Base-by-base conservation (phyloP, 2,113 vertebrate genomes). In the Physeter macrocephalus region DNA sequence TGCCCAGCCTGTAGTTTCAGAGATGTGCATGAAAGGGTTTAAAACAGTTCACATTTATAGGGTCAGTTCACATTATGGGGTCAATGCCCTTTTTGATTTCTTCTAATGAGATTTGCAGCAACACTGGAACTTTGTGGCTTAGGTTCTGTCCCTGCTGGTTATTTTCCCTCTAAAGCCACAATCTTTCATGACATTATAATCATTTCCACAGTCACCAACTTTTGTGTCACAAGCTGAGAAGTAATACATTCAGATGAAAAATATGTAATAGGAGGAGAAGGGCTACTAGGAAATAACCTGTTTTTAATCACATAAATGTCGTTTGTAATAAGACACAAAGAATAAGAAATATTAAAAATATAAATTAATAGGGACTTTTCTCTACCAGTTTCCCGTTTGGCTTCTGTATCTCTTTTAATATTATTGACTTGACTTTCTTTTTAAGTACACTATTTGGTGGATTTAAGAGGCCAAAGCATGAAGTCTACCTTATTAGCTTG, bases 131-230 rank as follows among this genome's bases (percentile, higher is more conserved):
- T 34, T 96, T 49, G n/a, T 92, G 62, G 94, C 29, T 89, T 77
- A 25, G 31, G 4, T 31, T 94, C 39, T 97, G 34, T 54, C 66
- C 75, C 62, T 57, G 0, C 36, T 66, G 62, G 34, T 90, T 94
- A 31, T 96, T 97, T 97, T 75, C 84, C 90, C 92, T 90, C 84
- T 88, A 61, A 62, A 94, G 71, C 69, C 39, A 39, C 0, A 6
- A 20, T 41, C 81, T 34, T 95, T 36, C 69, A 61, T 41, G 93
- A 66, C 89, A 96, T 52, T 97, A 96, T 84, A 93, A 91, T 82
- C 67, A 94, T 75, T 97, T 95, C 95, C 96, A 96, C 91, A 98
- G 97, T 93, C 61, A 83, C 96, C 80, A 64, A 95, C 94, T 41
- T 97, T 20, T 97, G 61, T 95, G 93, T 97, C 92, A 69, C 91